Evolutionary conservation across 2,113 vertebrate genomes (phyloP).

Genomic region (Crotalus viridis): DNA sequence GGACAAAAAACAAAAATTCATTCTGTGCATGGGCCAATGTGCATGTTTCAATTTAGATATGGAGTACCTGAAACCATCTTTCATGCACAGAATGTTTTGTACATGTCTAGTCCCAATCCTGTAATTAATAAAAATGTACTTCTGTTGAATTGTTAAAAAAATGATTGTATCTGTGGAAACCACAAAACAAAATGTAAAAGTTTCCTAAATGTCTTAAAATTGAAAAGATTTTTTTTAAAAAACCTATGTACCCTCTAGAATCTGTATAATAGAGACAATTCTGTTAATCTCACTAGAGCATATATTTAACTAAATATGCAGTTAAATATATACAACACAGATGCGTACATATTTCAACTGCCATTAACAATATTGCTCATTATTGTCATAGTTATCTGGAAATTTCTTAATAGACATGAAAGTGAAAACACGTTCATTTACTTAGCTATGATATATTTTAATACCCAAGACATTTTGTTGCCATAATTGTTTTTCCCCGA

Average conservation of each 20-base stretch:
- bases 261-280: not conserved
- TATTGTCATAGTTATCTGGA: conserved; percentile 71
- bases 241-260: not conserved
- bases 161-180: not conserved
- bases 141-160: not conserved
- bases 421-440: conserved; percentile 74
- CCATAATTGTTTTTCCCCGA: conserved; percentile 86
- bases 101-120: not conserved
- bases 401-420: conserved; percentile 66
- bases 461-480: conserved; percentile 80
- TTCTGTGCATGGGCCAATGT: not conserved
- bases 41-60: not conserved
- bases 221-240: not conserved
- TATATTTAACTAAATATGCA: not conserved
- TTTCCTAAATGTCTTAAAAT: not conserved
- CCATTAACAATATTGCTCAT: conserved; percentile 77
- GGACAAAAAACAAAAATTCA: not conserved
- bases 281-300: not conserved
- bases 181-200: not conserved
- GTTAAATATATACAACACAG: not conserved
- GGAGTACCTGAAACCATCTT: not conserved
- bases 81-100: not conserved
- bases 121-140: not conserved
- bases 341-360: conserved; percentile 31
- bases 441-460: conserved; percentile 78